These are phyloP conservation scores for Plectus sambesii DNA, from an alignment of 1,140 invertebrate species.

Conservation along the genomic window DNA sequence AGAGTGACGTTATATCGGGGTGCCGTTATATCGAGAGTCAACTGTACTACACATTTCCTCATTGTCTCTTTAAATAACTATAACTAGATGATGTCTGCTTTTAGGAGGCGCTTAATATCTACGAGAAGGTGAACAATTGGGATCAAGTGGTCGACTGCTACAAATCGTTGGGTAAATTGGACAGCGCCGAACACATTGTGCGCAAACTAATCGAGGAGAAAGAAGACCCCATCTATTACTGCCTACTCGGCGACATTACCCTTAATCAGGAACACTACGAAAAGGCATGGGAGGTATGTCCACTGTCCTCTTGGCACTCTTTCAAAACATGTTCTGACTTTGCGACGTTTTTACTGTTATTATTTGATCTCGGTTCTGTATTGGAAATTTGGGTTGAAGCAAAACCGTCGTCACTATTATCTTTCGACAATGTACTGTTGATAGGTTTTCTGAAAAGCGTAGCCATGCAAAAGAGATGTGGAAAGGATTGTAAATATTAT, in stretches of 20 bases:
- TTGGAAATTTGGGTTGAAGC: neutral
- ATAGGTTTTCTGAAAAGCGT: neutral
- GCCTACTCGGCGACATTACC: slow-evolving; percentile 72
- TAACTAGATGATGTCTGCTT: slow-evolving; percentile 15
- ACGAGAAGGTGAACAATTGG: slow-evolving; percentile 69
- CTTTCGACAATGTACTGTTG: neutral
- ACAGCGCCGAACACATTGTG: slow-evolving; percentile 72
- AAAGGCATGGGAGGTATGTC: slow-evolving; percentile 82
- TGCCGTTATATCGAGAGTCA: too few species aligned
- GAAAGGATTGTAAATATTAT: neutral
- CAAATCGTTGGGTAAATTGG: slow-evolving; percentile 57
- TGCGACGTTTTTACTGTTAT: slow-evolving; percentile 39
- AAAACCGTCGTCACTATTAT: neutral
- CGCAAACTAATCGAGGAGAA: slow-evolving; percentile 64
- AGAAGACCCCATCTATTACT: slow-evolving; percentile 72
- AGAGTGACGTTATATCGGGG: too few species aligned
- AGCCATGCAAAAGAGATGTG: neutral
- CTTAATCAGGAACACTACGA: slow-evolving; percentile 61
- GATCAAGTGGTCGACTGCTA: slow-evolving; percentile 84
- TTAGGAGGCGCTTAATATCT: slow-evolving; percentile 64
- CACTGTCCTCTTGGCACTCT: slow-evolving; percentile 46
- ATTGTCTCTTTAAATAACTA: too few species aligned
- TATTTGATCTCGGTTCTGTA: slow-evolving; percentile 35
- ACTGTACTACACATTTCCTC: too few species aligned
- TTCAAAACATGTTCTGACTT: slow-evolving; percentile 43